Conservation (phyloP, 2,797 vertebrate species). For the Hapalemur alaotrensis region DNA sequence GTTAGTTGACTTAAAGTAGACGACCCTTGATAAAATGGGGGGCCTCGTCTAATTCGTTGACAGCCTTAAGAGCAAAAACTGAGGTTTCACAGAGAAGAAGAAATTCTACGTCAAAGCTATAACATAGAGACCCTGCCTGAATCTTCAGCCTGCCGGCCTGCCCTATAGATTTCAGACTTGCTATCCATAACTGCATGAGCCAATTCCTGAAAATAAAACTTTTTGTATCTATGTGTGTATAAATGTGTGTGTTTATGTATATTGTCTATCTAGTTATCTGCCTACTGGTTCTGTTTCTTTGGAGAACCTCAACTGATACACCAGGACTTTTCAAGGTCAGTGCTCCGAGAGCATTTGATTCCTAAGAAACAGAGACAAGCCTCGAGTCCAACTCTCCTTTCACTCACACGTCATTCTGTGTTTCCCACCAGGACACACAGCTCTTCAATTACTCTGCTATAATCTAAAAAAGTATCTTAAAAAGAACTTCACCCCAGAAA, state of each 20-base stretch:
- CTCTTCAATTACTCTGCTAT: not conserved
- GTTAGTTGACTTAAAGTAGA: not conserved
- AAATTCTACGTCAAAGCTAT: not conserved
- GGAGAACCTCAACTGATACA: not conserved
- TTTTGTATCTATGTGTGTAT: not conserved
- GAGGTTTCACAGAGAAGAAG: not conserved
- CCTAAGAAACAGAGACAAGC: not conserved
- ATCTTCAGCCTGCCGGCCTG: not conserved
- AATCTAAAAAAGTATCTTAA: not conserved
- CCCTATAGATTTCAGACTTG: not conserved
- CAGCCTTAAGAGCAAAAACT: not conserved
- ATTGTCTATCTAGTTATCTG: not conserved
- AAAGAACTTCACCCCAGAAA: not conserved
- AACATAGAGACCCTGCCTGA: not conserved
- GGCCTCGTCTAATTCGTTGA: not conserved
- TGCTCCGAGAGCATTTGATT: not conserved
- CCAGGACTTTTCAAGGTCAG: not conserved
- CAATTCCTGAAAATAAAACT: not conserved
- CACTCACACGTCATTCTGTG: not conserved
- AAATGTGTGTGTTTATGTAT: not conserved
- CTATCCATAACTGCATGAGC: not conserved
- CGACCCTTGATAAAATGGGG: not conserved
- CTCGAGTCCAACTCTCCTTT: not conserved
- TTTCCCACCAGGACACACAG: not conserved
- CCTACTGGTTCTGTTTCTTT: not conserved